Percentiles rank a stretch among this genome's conserved stretches.
phyloP scores from a whole-genome alignment of 2,888 invertebrate species.

The Melitaea athalia region DNA sequence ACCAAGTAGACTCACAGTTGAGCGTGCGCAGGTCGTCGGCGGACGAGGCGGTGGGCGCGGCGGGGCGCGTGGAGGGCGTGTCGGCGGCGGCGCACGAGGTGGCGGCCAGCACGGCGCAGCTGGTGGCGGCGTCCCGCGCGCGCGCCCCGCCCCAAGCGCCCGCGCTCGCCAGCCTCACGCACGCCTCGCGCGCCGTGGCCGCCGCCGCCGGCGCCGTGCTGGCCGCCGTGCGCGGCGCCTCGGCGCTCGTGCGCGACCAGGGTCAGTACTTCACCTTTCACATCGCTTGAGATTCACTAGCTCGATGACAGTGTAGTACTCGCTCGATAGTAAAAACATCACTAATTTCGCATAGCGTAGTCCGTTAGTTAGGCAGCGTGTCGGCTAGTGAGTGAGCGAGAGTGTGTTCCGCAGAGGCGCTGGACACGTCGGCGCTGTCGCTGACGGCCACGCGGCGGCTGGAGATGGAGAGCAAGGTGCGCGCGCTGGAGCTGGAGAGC shows the following conservation, averaged over 20 bases:
- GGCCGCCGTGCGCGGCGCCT: slow-evolving; percentile 95
- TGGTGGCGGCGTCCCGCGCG: slow-evolving; percentile 98
- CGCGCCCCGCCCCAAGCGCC: slow-evolving; percentile 93
- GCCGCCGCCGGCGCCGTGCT: slow-evolving; percentile 96
- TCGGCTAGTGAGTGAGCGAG: slow-evolving; percentile 17
- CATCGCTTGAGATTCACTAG: too few relatives aligned
- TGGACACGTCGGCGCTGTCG: slow-evolving; percentile 94
- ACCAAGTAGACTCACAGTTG: too few relatives aligned
- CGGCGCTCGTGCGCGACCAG: slow-evolving; percentile 91
- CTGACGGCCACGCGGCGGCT: slow-evolving; percentile 96
- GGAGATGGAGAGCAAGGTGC: slow-evolving; percentile 99
- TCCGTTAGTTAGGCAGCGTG: neutral
- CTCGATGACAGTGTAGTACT: too few relatives aligned
- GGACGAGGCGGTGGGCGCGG: slow-evolving; percentile 92
- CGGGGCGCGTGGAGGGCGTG: slow-evolving; percentile 94
- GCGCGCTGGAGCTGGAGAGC: slow-evolving; percentile 95
- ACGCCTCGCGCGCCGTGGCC: slow-evolving; percentile 94
- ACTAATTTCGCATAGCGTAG: too few relatives aligned
- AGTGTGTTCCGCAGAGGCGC: slow-evolving; percentile 83
- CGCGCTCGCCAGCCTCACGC: slow-evolving; percentile 90
- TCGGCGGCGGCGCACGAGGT: slow-evolving; percentile 98
- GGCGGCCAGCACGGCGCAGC: slow-evolving; percentile 97
- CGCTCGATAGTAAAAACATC: neutral
- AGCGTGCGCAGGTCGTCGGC: slow-evolving; percentile 85
- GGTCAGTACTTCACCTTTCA: slow-evolving; percentile 67